Evolutionary conservation across 2,888 invertebrate genomes (phyloP).

Genomic region (Patella ulyssiponensis): DNA sequence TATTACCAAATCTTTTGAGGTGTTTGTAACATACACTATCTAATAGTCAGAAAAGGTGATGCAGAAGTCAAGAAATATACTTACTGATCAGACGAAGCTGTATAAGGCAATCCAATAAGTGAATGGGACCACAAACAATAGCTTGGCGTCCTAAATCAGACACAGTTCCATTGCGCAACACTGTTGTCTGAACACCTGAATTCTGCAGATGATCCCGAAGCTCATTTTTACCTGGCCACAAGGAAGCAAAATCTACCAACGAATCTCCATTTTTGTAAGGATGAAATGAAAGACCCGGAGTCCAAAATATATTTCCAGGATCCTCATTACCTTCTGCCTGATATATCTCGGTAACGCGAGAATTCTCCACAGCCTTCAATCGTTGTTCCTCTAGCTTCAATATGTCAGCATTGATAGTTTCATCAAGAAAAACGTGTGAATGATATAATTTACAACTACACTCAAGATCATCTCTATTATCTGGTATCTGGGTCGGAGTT

Average conservation of each 20-base stretch:
- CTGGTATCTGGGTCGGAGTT: neutral
- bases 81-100: conserved; percentile 55
- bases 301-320: conserved; percentile 60
- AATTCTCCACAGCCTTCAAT: conserved; percentile 18
- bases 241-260: conserved; percentile 46
- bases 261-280: conserved; percentile 51
- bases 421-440: conserved; percentile 29
- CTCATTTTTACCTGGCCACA: conserved; percentile 52
- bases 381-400: conserved; percentile 27
- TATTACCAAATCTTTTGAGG: no score
- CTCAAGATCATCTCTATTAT: conserved; percentile 14
- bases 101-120: conserved; percentile 50
- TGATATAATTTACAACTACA: conserved; percentile 37
- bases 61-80: conserved; percentile 30
- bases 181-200: conserved; percentile 36
- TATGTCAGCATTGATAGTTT: conserved; percentile 28
- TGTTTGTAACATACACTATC: neutral
- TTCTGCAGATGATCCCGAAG: conserved; percentile 39
- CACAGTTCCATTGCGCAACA: conserved; percentile 48
- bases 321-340: conserved; percentile 29
- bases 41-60: neutral
- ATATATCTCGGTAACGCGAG: conserved; percentile 6
- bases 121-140: conserved; percentile 52
- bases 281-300: conserved; percentile 52
- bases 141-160: conserved; percentile 55